Percentiles rank a stretch among this genome's conserved stretches.
Evolutionary conservation across 2,888 invertebrate species (phyloP).

Genomic region (Lacanobia wlatinum): DNA sequence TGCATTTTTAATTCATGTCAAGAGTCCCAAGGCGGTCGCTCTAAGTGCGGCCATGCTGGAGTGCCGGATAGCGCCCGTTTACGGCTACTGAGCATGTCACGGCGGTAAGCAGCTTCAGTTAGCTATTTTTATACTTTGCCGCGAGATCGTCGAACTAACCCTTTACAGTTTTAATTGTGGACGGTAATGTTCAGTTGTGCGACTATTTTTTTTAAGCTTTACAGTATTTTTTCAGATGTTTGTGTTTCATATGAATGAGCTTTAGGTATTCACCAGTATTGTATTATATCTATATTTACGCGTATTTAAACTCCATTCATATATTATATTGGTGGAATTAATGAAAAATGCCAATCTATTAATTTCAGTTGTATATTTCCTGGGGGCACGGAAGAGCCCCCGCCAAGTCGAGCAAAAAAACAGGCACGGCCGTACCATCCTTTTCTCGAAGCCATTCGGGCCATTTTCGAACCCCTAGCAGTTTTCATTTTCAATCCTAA

Average conservation of each 20-base stretch:
- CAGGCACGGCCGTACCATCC: no score
- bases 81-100: slow-evolving; percentile 70
- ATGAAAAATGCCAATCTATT: not conserved
- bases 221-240: not conserved
- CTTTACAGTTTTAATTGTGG: slow-evolving; percentile 18
- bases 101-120: slow-evolving; percentile 62
- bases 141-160: slow-evolving; percentile 34
- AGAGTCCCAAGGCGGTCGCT: slow-evolving; percentile 80
- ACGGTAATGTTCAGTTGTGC: slow-evolving; percentile 4
- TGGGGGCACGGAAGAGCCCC: no score
- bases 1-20: slow-evolving; percentile 89
- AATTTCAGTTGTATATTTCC: slow-evolving; percentile 6
- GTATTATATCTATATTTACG: not conserved
- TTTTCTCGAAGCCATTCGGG: no score
- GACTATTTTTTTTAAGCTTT: not conserved
- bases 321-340: no score
- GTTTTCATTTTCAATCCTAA: slow-evolving; percentile 30
- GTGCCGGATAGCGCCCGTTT: slow-evolving; percentile 68
- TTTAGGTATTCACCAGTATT: not conserved
- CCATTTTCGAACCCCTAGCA: no score
- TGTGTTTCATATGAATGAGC: not conserved
- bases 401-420: no score
- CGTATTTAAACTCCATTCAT: not conserved
- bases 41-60: slow-evolving; percentile 75
- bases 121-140: slow-evolving; percentile 57